Evolutionary conservation across 2,797 vertebrate genomes (phyloP).

Genomic region (Phalloptychus januarius): DNA sequence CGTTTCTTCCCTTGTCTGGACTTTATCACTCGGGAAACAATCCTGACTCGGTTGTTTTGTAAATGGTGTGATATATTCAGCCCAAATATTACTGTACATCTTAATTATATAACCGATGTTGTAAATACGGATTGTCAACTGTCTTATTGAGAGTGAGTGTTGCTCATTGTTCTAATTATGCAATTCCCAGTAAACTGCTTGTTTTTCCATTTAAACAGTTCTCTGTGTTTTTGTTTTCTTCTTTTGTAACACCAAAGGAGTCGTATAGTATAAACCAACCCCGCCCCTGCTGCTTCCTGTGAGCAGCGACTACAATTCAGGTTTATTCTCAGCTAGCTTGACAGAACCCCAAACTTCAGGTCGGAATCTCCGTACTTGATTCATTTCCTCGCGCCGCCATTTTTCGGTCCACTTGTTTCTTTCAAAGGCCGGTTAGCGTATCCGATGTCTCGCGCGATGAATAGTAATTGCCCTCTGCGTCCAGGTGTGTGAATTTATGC

Average conservation of each 20-base stretch:
- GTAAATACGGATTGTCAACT: slow-evolving; percentile 81
- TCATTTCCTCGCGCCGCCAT: slow-evolving; percentile 22
- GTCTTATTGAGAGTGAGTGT: slow-evolving; percentile 62
- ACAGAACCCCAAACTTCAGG: slow-evolving; percentile 39
- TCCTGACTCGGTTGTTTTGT: slow-evolving; percentile 78
- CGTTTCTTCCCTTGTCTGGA: slow-evolving; percentile 21
- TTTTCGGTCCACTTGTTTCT: slow-evolving; percentile 24
- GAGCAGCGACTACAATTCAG: slow-evolving; percentile 13
- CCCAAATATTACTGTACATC: slow-evolving; percentile 76
- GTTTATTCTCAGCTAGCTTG: slow-evolving; percentile 23
- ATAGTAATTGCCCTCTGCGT: slow-evolving; percentile 52
- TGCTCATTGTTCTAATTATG: slow-evolving; percentile 78
- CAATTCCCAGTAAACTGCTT: slow-evolving; percentile 78
- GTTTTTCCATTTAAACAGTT: slow-evolving; percentile 66
- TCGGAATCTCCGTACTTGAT: slow-evolving; percentile 21
- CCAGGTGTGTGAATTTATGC: slow-evolving; percentile 66
- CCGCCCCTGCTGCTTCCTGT: background rate
- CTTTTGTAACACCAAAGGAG: background rate
- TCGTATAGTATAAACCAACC: background rate
- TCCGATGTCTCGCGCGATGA: slow-evolving; percentile 38
- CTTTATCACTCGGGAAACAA: slow-evolving; percentile 31
- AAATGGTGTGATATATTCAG: slow-evolving; percentile 69
- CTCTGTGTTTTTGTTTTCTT: background rate
- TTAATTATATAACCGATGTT: slow-evolving; percentile 68
- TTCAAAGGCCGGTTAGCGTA: slow-evolving; percentile 50